Conservation (phyloP, 2,888 invertebrate genomes). For the Microplitis manilae region DNA sequence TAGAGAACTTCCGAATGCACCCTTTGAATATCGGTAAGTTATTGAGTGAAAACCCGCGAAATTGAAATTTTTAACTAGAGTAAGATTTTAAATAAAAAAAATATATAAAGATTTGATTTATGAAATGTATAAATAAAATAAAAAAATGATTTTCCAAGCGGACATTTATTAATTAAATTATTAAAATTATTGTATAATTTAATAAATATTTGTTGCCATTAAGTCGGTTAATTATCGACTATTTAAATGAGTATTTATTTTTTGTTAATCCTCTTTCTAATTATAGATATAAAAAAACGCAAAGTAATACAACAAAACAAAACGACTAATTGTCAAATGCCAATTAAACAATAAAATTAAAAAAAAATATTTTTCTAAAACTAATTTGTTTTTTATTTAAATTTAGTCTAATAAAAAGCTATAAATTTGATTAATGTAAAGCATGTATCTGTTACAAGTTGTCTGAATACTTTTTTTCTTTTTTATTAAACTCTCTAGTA, state of each 20-base stretch:
- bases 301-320: too few species aligned
- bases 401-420: background rate
- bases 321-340: too few species aligned
- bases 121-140: too few species aligned
- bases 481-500: background rate
- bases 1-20: too few species aligned
- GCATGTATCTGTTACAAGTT: background rate
- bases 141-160: background rate
- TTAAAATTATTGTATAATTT: background rate
- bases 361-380: background rate
- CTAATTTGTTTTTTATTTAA: background rate
- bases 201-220: background rate
- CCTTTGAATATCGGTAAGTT: too few species aligned
- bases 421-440: background rate
- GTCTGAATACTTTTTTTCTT: background rate
- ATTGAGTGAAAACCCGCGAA: too few species aligned
- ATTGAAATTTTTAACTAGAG: too few species aligned
- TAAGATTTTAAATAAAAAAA: too few species aligned
- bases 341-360: too few species aligned
- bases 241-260: background rate
- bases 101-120: too few species aligned
- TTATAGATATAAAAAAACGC: background rate
- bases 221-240: background rate
- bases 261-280: background rate
- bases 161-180: background rate